phyloP scores from a whole-genome alignment of 1,140 invertebrate genomes.

The Teleopsis dalmanni region DNA sequence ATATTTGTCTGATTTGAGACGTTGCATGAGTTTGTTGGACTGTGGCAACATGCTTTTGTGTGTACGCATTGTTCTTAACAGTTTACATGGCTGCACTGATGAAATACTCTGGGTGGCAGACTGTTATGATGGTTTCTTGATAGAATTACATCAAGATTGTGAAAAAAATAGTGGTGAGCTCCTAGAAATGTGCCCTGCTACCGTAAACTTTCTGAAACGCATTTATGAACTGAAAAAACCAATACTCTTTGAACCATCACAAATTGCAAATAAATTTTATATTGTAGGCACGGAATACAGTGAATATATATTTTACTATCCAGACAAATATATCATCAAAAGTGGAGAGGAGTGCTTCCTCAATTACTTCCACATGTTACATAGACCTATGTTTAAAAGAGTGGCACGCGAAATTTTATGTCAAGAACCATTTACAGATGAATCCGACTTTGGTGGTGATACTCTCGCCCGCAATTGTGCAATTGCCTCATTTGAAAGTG shows the following conservation, averaged over 20 bases:
- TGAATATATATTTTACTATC: conserved; percentile 29
- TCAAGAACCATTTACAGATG: conserved; percentile 23
- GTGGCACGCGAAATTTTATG: conserved; percentile 16
- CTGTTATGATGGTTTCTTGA: conserved; percentile 32
- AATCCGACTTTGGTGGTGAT: conserved; percentile 31
- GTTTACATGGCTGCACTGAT: conserved; percentile 23
- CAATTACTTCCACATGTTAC: conserved; percentile 22
- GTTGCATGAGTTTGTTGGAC: conserved; percentile 16
- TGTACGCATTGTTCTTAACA: conserved; percentile 28
- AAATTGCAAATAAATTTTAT: conserved; percentile 18
- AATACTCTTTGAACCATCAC: conserved; percentile 23
- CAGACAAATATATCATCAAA: conserved; percentile 35
- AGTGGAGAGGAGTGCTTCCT: conserved; percentile 1
- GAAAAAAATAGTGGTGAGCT: conserved; percentile 17
- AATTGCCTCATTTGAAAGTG: conserved; percentile 24
- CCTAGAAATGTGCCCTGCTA: conserved; percentile 24
- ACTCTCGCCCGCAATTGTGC: conserved; percentile 22
- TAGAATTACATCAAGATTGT: conserved; percentile 19
- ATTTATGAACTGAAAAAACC: conserved; percentile 26
- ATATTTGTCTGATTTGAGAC: conserved; percentile 25
- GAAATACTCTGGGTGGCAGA: conserved; percentile 27
- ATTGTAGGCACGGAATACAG: conserved; percentile 26
- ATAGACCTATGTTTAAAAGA: conserved; percentile 23
- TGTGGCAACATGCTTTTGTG: conserved; percentile 26
- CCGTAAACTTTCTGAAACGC: conserved; percentile 24